Evolutionary conservation across 2,797 vertebrate species (phyloP), one percentile per base, ranked within the genome.

Genomic region (Spinibarbus caldwelli): DNA sequence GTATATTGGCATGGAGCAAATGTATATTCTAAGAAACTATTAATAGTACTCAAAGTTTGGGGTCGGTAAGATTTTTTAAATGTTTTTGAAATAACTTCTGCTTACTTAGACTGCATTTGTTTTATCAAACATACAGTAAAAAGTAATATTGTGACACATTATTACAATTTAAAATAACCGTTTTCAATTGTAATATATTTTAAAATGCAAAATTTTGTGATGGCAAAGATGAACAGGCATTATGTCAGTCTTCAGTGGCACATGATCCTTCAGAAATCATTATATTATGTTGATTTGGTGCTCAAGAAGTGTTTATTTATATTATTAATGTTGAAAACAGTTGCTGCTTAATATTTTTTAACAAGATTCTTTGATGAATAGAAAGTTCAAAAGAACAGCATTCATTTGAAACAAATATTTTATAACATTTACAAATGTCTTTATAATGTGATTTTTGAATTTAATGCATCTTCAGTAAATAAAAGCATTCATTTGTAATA

Each of bases 171-270:
- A n/a, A 41, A 70, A n/a, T 41, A 68, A 38, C 21, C 3, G 0
- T 70, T 41, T 41, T 67, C 19, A n/a, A 41, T 41, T 70, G 12
- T 6, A 14, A n/a, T 70, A 68, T 34, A 67, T 67, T 38, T 68
- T 26, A 12, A 57, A 57, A 10, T 57, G 54, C 9, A 4, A n/a
- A 19, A 36, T 36, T 10, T 17, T 36, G 17, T 67, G 1, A 11
- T 21, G 1, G 31, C 31, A 36, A 21, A 67, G 8, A 19, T 21
- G 4, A 10, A 67, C 1, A 34, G 62, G 0, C 31, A 34, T 34
- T 19, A 66, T 8, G 8, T 19, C 6, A 94, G 6, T 64, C 59
- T 66, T 66, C 31, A 10, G 64, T 10, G 31, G 10, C 64, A 67
- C 29, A 17, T 31, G 62, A 66, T 19, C 29, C 26, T 67, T 36